A percentile compares a stretch with the other conserved stretches of the same genome.
phyloP scores from a whole-genome alignment of 2,888 invertebrate species.

The Mimumesa dahlbomi region DNA sequence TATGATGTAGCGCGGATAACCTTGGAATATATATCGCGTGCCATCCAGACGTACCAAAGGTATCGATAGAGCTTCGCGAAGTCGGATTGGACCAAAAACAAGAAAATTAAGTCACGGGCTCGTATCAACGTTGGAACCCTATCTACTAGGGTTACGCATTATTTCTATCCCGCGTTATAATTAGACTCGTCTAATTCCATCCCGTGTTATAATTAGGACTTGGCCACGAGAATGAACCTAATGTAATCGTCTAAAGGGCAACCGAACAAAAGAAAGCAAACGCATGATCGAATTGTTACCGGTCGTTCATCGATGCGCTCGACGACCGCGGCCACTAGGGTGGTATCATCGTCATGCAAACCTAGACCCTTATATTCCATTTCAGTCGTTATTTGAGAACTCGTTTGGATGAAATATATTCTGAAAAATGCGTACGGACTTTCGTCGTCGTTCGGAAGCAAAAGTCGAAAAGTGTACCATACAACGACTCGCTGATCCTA shows the following conservation, averaged over 20 bases:
- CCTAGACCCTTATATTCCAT: too few species aligned
- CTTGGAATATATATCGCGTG: slow-evolving; percentile 23
- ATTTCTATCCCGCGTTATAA: slow-evolving; percentile 37
- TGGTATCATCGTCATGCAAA: neutral
- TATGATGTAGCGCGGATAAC: slow-evolving; percentile 3
- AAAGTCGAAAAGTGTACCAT: too few species aligned
- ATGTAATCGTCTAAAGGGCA: slow-evolving; percentile 44
- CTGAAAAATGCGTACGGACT: too few species aligned
- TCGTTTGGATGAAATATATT: too few species aligned
- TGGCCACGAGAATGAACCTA: slow-evolving; percentile 46
- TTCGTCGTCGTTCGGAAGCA: too few species aligned
- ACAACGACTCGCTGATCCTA: too few species aligned
- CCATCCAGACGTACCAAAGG: neutral
- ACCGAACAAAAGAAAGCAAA: slow-evolving; percentile 2
- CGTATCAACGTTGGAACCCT: neutral
- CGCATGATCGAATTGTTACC: slow-evolving; percentile 24
- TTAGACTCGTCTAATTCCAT: slow-evolving; percentile 49
- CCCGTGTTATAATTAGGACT: slow-evolving; percentile 46
- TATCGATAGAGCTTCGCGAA: neutral
- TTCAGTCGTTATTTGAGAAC: too few species aligned
- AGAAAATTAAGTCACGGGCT: too few species aligned
- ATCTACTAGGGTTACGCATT: slow-evolving; percentile 16
- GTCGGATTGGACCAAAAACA: too few species aligned
- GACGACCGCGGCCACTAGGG: neutral
- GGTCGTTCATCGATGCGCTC: neutral